Percentiles rank a stretch among this genome's conserved stretches.
These are phyloP conservation scores for Saguinus midas DNA, from an alignment of 2,113 vertebrate genomes.

Conservation along the genomic window DNA sequence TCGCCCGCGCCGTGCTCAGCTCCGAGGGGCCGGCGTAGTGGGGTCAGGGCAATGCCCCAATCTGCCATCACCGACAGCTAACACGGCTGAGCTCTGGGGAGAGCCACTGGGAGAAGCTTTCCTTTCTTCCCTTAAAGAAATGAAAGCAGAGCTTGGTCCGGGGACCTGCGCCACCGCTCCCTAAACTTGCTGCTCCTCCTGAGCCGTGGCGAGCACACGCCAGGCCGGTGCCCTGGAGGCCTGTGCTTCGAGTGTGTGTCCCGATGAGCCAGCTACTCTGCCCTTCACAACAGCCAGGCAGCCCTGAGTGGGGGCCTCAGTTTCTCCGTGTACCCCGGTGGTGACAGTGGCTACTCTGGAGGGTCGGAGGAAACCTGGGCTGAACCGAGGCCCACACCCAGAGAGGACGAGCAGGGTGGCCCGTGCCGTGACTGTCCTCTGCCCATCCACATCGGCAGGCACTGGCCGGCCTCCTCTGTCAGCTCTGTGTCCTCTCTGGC, in stretches of 20 bases:
- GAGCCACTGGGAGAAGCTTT: neutral
- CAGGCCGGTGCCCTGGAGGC: neutral
- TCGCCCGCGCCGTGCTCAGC: neutral
- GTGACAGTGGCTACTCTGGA: neutral
- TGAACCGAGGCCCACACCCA: neutral
- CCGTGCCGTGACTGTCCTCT: neutral
- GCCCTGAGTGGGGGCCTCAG: neutral
- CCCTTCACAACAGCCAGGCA: rapidly evolving
- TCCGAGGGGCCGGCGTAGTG: neutral
- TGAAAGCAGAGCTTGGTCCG: neutral
- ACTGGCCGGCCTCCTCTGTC: neutral
- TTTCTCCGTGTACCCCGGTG: neutral
- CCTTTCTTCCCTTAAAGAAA: neutral
- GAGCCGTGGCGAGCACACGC: neutral
- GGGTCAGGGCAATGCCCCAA: slow-evolving; percentile 21
- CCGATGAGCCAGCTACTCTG: rapidly evolving
- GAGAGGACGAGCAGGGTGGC: rapidly evolving
- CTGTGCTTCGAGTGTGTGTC: rapidly evolving
- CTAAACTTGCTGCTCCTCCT: neutral
- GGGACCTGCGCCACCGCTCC: neutral
- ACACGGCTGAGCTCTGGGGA: neutral
- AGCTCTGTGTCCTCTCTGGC: neutral
- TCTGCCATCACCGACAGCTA: neutral
- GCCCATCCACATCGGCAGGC: rapidly evolving
- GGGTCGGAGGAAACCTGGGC: neutral